A percentile compares a stretch with the other conserved stretches of the same genome.
Evolutionary conservation across 2,888 invertebrate species (phyloP).

Genomic region (Eudasyphora cyanicolor): DNA sequence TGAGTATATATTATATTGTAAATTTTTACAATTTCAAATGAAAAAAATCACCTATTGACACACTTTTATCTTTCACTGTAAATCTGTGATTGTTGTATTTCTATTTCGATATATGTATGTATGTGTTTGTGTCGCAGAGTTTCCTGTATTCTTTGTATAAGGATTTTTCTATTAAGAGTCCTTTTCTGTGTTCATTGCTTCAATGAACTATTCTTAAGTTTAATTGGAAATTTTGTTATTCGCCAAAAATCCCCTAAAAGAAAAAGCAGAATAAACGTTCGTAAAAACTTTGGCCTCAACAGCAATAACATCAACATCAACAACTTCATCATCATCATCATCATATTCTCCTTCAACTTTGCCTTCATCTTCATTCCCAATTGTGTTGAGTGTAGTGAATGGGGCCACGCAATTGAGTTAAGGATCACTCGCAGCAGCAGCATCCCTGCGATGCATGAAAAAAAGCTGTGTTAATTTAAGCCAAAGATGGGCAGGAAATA

Average conservation of each 20-base stretch:
- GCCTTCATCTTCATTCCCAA: not conserved
- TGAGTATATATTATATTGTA: too few relatives aligned
- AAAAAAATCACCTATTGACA: too few relatives aligned
- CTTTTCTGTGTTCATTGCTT: conserved; percentile 45
- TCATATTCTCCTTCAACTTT: not conserved
- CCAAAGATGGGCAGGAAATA: conserved; percentile 4
- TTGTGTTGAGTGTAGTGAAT: too few relatives aligned
- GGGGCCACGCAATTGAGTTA: conserved; percentile 21
- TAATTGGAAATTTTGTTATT: conserved; percentile 50
- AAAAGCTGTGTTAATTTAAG: conserved; percentile 53
- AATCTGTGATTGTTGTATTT: not conserved
- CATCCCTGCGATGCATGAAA: not conserved
- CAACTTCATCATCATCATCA: not conserved
- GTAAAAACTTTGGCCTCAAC: not conserved
- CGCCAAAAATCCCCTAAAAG: not conserved
- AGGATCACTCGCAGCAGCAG: not conserved
- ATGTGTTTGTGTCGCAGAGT: not conserved
- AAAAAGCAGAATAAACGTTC: not conserved
- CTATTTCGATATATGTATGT: not conserved
- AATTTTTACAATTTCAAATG: too few relatives aligned
- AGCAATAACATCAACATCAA: not conserved
- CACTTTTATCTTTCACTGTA: too few relatives aligned
- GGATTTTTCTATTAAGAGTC: conserved; percentile 9
- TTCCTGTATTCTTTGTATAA: not conserved
- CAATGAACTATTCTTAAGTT: conserved; percentile 62